Evolutionary conservation across 2,797 vertebrate genomes (phyloP).

Genomic region (Kryptopterus vitreolus): DNA sequence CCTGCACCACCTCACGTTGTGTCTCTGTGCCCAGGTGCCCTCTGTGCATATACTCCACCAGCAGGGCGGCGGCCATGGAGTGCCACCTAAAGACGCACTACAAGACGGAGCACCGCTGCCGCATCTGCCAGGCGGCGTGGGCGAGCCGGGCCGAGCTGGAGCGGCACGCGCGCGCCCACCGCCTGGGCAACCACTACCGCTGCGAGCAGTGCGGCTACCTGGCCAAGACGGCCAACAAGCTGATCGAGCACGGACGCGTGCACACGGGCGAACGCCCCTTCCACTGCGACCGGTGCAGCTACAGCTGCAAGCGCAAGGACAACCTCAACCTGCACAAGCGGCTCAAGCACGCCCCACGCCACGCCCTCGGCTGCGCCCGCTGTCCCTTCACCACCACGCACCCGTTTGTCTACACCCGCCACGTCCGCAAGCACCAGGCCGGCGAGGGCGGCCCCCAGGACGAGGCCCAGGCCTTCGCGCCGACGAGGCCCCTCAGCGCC

Average conservation of each 20-base stretch:
- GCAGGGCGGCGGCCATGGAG: constrained; percentile 97
- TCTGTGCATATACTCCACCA: constrained; percentile 98
- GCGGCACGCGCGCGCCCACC: constrained; percentile 94
- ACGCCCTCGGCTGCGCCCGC: constrained; percentile 92
- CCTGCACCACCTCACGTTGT: constrained; percentile 44
- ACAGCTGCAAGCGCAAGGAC: constrained; percentile 99
- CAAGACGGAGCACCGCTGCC: constrained; percentile 99
- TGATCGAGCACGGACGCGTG: constrained; percentile 98
- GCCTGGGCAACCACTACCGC: constrained; percentile 99
- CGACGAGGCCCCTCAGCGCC: constrained; percentile 69
- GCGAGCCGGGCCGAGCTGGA: constrained; percentile 96
- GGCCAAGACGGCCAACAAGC: constrained; percentile 99
- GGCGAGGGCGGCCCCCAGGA: constrained; percentile 62
- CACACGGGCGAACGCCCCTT: constrained; percentile 99
- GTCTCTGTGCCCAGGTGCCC: constrained; percentile 84
- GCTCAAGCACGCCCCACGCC: constrained; percentile 97
- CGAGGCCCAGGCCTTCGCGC: constrained; percentile 62
- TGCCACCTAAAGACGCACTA: constrained; percentile 99
- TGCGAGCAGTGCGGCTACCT: constrained; percentile 99
- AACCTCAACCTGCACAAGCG: constrained; percentile 99
- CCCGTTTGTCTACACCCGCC: constrained; percentile 97
- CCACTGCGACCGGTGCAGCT: constrained; percentile 99
- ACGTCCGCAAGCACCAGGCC: constrained; percentile 94
- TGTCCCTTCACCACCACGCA: constrained; percentile 98
- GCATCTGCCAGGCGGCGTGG: constrained; percentile 98